These are phyloP conservation scores for Clamator glandarius DNA, from an alignment of 2,797 vertebrate species.

Conservation along the genomic window DNA sequence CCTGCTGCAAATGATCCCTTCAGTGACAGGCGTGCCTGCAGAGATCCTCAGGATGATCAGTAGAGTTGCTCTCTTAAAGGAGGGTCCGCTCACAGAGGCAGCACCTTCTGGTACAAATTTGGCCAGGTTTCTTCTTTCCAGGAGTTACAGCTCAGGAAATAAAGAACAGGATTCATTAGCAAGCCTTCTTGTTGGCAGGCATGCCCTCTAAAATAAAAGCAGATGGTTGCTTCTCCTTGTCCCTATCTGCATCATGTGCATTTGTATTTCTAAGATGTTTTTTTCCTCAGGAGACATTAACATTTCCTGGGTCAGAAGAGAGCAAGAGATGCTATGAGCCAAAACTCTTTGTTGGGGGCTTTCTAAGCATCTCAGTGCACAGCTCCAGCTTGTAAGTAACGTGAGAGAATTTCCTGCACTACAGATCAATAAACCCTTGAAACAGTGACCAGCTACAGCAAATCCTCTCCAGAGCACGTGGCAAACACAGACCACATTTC, in stretches of 20 bases:
- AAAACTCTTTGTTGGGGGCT: not conserved
- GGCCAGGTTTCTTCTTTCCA: not conserved
- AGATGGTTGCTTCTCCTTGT: not conserved
- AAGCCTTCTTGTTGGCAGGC: not conserved
- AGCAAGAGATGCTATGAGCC: not conserved
- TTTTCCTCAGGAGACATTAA: not conserved
- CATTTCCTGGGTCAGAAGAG: not conserved
- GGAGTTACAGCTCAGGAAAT: not conserved
- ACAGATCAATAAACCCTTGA: not conserved
- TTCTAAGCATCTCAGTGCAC: not conserved
- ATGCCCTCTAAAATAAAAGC: not conserved
- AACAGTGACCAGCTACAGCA: not conserved
- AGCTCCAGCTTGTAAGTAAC: rapidly evolving
- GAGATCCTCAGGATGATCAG: not conserved
- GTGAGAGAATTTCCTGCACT: rapidly evolving
- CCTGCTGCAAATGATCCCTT: not conserved
- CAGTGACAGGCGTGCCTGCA: not conserved
- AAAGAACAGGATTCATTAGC: not conserved
- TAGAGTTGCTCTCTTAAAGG: not conserved
- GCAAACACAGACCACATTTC: not conserved
- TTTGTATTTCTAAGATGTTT: not conserved
- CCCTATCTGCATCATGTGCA: not conserved
- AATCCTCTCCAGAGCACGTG: not conserved
- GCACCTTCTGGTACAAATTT: not conserved
- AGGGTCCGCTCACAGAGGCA: not conserved